phyloP scores from a whole-genome alignment of 1,140 invertebrate species.

The Oryctes rhinoceros region DNA sequence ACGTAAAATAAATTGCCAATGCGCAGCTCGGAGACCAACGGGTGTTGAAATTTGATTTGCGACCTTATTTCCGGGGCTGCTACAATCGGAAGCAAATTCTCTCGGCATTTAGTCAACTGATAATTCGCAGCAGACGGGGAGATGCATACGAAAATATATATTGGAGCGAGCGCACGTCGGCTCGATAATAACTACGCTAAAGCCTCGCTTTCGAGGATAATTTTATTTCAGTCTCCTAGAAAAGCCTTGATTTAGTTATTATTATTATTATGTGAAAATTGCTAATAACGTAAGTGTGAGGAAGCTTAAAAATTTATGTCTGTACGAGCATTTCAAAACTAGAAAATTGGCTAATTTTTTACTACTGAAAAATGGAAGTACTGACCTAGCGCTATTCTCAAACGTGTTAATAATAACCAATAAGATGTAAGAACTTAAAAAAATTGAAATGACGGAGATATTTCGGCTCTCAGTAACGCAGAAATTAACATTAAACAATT shows the following conservation, averaged over 20 bases:
- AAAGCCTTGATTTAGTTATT: not conserved
- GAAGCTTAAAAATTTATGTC: no score
- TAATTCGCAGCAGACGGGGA: conserved; percentile 12
- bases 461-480: no score
- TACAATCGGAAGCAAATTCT: conserved; percentile 29
- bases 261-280: no score
- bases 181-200: not conserved
- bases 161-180: not conserved
- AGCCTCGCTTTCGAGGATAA: not conserved
- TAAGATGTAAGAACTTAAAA: no score
- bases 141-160: conserved; percentile 29
- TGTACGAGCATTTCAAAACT: no score
- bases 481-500: no score
- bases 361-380: no score
- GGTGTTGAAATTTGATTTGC: conserved; percentile 35
- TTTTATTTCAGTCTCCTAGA: conserved; percentile 1
- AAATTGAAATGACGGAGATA: no score
- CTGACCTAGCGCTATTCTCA: no score
- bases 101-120: conserved; percentile 35
- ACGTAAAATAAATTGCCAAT: conserved; percentile 18
- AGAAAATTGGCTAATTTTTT: no score
- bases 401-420: no score
- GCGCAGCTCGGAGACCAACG: not conserved
- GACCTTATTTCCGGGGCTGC: conserved; percentile 28
- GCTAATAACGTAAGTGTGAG: no score